A percentile compares a stretch with the other conserved stretches of the same genome.
Conservation (phyloP, 2,888 invertebrate genomes). For the Kryphioiulus occultus region DNA sequence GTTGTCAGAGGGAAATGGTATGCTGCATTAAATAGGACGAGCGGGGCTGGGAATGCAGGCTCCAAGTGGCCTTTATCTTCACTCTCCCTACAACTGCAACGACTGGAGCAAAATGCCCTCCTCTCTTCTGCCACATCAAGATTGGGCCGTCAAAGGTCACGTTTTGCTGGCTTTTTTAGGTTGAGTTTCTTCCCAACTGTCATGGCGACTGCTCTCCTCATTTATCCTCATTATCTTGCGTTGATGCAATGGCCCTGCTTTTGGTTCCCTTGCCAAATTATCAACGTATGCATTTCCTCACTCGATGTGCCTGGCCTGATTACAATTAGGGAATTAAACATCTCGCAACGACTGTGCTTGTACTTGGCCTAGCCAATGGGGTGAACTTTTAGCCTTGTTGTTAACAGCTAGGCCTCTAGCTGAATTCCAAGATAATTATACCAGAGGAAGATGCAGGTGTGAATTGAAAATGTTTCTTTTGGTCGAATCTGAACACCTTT, state of each 20-base stretch:
- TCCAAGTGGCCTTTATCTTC: constrained; percentile 1
- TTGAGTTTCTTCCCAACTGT: neutral
- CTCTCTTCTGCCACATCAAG: neutral
- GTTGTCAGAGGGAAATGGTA: constrained; percentile 24
- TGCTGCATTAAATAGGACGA: neutral
- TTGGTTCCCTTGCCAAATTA: neutral
- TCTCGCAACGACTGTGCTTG: neutral
- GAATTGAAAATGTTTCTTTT: no score
- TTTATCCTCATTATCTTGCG: neutral
- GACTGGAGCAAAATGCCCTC: neutral
- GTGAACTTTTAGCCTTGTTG: neutral
- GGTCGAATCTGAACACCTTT: no score
- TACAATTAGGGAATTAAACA: neutral
- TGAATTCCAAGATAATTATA: neutral
- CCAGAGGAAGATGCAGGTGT: no score
- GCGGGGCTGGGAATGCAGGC: neutral
- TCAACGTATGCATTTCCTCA: neutral
- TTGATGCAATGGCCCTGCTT: neutral
- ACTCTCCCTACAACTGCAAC: neutral
- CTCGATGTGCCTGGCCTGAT: neutral
- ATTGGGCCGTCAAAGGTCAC: neutral
- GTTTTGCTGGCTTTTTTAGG: neutral
- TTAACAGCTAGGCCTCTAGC: neutral
- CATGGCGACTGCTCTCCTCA: neutral
- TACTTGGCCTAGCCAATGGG: neutral